Evolutionary conservation across 1,140 invertebrate genomes (phyloP).

Genomic region (Dolichoris vasculosae): DNA sequence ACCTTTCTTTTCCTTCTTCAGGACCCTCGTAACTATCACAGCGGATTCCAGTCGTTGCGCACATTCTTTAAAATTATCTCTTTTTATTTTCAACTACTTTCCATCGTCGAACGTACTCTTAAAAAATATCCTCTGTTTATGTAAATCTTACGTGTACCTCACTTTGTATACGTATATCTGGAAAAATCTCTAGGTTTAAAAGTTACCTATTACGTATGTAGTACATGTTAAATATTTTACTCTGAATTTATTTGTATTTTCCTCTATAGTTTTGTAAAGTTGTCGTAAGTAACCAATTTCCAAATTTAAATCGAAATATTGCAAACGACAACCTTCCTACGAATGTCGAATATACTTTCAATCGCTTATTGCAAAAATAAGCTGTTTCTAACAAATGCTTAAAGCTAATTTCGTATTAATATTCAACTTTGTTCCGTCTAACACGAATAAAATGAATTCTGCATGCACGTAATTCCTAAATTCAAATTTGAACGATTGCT

Average conservation of each 20-base stretch:
- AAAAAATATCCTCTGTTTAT: slow-evolving; percentile 13
- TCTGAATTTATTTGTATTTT: not conserved
- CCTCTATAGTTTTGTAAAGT: not conserved
- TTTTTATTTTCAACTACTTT: slow-evolving; percentile 27
- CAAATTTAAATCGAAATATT: not conserved
- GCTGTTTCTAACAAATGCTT: not conserved
- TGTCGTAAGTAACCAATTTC: no score
- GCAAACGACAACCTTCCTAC: not conserved
- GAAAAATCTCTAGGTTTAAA: slow-evolving; percentile 34
- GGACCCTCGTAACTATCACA: not conserved
- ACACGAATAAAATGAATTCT: not conserved
- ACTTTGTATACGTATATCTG: not conserved
- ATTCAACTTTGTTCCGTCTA: not conserved
- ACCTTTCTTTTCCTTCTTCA: not conserved
- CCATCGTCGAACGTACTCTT: not conserved
- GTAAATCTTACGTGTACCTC: not conserved
- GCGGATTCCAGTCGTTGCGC: not conserved
- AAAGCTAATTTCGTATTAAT: not conserved
- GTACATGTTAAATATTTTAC: not conserved
- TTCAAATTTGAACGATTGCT: slow-evolving; percentile 57
- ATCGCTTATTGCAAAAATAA: not conserved
- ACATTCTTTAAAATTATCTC: not conserved
- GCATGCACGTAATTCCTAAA: slow-evolving; percentile 31
- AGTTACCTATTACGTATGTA: not conserved
- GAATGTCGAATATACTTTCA: not conserved